A percentile compares a stretch with the other conserved stretches of the same genome.
Conservation (phyloP, 2,888 invertebrate species). For the Plagodis pulveraria region DNA sequence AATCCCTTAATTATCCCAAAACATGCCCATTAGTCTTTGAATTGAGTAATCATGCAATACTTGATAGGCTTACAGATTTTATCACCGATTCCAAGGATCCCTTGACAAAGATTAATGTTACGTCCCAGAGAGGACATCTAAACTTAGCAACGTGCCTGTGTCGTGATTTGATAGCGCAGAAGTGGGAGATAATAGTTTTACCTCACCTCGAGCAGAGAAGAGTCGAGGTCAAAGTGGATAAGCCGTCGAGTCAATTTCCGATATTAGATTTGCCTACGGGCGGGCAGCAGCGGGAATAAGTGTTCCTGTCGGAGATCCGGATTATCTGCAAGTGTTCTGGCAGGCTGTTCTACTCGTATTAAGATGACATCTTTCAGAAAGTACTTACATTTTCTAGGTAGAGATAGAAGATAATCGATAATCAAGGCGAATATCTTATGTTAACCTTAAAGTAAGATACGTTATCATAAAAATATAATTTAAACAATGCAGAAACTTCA, state of each 20-base stretch:
- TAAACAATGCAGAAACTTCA: no score
- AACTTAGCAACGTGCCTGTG: conserved; percentile 32
- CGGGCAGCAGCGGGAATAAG: conserved; percentile 51
- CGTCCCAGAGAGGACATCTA: conserved; percentile 20
- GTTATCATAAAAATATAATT: no score
- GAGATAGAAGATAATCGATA: no score
- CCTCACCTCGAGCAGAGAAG: conserved; percentile 57
- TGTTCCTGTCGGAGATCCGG: conserved; percentile 44
- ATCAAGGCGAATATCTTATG: no score
- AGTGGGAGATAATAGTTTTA: conserved; percentile 65
- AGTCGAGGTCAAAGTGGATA: conserved; percentile 69
- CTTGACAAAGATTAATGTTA: conserved; percentile 6
- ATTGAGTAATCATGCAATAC: no score
- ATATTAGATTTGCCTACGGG: conserved; percentile 74
- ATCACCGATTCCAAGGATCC: neutral
- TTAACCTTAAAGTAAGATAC: no score
- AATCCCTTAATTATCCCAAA: no score
- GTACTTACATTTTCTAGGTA: no score
- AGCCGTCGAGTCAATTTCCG: conserved; percentile 74
- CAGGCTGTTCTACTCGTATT: neutral
- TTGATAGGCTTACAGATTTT: neutral
- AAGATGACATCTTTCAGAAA: no score
- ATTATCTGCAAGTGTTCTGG: conserved; percentile 48
- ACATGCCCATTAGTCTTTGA: no score
- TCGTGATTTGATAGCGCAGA: conserved; percentile 53